Evolutionary conservation across 2,113 vertebrate species (phyloP).

Genomic region (Brevimyrus niger): DNA sequence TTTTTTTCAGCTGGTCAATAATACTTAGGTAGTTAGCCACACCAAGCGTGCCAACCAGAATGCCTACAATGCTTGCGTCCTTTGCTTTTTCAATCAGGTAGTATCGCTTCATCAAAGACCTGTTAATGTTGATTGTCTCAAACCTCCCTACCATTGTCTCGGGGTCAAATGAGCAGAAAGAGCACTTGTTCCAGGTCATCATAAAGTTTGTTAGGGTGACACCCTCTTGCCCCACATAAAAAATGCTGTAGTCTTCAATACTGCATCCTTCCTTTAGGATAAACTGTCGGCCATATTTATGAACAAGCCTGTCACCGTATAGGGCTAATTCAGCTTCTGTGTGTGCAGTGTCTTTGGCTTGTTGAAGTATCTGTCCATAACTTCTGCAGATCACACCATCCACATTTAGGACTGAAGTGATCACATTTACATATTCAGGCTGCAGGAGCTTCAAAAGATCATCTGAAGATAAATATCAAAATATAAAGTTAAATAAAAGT

Average conservation of each 20-base stretch:
- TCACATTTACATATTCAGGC: constrained; percentile 62
- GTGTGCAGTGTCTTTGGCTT: not conserved
- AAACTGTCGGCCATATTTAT: constrained; percentile 69
- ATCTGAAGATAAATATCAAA: constrained; percentile 43
- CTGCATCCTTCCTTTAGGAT: constrained; percentile 38
- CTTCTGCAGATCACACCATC: constrained; percentile 44
- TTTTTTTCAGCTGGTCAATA: constrained; percentile 72
- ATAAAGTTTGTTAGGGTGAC: constrained; percentile 78
- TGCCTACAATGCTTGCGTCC: constrained; percentile 81
- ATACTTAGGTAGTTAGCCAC: constrained; percentile 69
- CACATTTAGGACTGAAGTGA: constrained; percentile 57
- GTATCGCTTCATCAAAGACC: constrained; percentile 75
- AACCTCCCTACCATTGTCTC: constrained; percentile 50
- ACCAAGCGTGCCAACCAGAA: constrained; percentile 82
- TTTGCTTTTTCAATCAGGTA: constrained; percentile 85
- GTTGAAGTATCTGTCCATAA: constrained; percentile 24
- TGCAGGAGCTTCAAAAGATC: constrained; percentile 51
- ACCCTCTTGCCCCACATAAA: constrained; percentile 77
- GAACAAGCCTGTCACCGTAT: constrained; percentile 29
- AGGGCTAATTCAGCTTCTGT: not conserved
- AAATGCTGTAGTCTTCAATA: constrained; percentile 69
- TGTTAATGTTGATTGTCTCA: constrained; percentile 66
- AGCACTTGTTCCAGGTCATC: constrained; percentile 80
- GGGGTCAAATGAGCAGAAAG: constrained; percentile 80
- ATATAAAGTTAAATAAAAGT: not conserved